Evolutionary conservation across 2,888 invertebrate species (phyloP).

Genomic region (Drosophila prolongata): DNA sequence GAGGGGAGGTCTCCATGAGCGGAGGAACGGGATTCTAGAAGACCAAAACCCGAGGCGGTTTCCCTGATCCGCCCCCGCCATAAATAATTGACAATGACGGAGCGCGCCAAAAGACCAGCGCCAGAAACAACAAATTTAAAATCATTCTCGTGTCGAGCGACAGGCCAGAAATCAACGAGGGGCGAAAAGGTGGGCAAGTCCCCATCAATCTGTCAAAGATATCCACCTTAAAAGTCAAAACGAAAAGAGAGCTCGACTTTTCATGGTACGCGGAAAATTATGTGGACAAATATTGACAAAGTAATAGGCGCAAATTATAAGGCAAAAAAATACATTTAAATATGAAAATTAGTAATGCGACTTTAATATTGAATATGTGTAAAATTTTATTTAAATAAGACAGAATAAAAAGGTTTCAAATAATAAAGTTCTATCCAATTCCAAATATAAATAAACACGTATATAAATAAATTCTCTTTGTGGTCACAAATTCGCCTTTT

Average conservation of each 20-base stretch:
- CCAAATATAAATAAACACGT: not conserved
- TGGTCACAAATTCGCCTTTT: not conserved
- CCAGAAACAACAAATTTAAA: constrained; percentile 74
- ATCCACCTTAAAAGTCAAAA: constrained; percentile 32
- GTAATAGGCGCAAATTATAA: constrained; percentile 15
- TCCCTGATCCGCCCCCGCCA: constrained; percentile 15
- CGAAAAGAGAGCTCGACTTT: constrained; percentile 2
- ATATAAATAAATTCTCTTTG: not conserved
- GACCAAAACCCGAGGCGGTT: constrained; percentile 53
- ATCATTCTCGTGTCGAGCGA: constrained; percentile 73
- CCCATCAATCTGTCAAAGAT: constrained; percentile 35
- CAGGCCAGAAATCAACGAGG: constrained; percentile 34
- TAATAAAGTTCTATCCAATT: too few relatives aligned
- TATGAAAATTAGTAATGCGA: not conserved
- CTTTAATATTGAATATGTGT: not conserved
- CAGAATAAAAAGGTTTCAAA: too few relatives aligned
- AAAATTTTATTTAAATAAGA: not conserved
- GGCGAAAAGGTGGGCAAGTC: constrained; percentile 3
- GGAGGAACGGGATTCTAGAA: constrained; percentile 11
- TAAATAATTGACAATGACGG: constrained; percentile 75
- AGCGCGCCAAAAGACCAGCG: constrained; percentile 59
- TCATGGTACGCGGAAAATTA: not conserved
- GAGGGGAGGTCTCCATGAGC: not conserved
- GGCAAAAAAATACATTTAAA: constrained; percentile 24
- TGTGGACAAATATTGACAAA: constrained; percentile 3